phyloP scores from a whole-genome alignment of 2,888 invertebrate genomes.

The Volucella inanis region DNA sequence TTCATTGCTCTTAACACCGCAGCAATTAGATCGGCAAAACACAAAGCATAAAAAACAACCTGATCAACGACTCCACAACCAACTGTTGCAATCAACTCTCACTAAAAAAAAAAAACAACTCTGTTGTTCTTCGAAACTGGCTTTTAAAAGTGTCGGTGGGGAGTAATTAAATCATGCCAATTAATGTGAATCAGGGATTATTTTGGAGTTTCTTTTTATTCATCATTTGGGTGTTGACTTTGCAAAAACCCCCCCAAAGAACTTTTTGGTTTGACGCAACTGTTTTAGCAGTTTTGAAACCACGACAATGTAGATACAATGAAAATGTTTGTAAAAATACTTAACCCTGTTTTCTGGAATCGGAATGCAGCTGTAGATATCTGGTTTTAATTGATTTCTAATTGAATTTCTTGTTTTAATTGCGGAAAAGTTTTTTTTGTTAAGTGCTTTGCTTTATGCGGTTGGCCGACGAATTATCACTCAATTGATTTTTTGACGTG shows the following conservation, averaged over 20 bases:
- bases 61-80: slow-evolving; percentile 37
- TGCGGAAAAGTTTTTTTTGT: neutral
- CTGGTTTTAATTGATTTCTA: slow-evolving; percentile 45
- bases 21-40: slow-evolving; percentile 41
- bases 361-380: slow-evolving; percentile 30
- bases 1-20: slow-evolving; percentile 21
- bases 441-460: neutral
- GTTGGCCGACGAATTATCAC: slow-evolving; percentile 10
- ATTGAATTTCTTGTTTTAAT: slow-evolving; percentile 1
- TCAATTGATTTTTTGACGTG: slow-evolving; percentile 61
- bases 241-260: slow-evolving; percentile 16
- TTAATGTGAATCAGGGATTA: slow-evolving; percentile 25
- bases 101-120: slow-evolving; percentile 8
- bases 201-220: slow-evolving; percentile 23
- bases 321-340: neutral
- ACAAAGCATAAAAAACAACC: neutral
- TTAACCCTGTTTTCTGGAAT: slow-evolving; percentile 25
- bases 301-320: neutral
- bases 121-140: slow-evolving; percentile 25
- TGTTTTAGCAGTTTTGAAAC: neutral
- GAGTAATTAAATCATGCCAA: slow-evolving; percentile 37
- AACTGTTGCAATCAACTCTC: slow-evolving; percentile 66
- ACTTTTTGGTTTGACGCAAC: slow-evolving; percentile 21
- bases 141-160: neutral
- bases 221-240: slow-evolving; percentile 13